Base-by-base conservation (phyloP, 2,888 invertebrate genomes). In the Xestia ashworthii region DNA sequence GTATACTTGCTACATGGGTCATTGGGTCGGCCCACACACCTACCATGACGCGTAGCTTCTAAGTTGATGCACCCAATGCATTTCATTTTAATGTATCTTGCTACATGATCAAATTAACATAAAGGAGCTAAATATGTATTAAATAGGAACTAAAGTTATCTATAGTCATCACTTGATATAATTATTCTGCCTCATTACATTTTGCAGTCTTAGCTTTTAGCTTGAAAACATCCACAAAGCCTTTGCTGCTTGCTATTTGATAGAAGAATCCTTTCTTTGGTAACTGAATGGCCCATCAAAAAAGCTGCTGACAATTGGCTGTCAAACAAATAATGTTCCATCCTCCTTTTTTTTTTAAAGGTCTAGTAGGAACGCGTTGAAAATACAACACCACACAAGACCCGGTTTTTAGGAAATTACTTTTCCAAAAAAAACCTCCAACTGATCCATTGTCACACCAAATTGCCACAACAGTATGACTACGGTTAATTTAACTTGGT, bases 21-120 rank as follows among this genome's bases (percentile, higher is more conserved):
- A 74, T 72, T 58, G 48, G 69, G 71, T 78, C 60, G 32, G 32
- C 62, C 62, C 66, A 78, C 74, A 76, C 68, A 73, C 74, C 12
- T 64, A 32, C 53, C 25, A 60, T 69, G 48, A 76, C 58, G 66
- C 32, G 55, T 64, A 62, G 55, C 25, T 71, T 67, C 48, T 60
- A 65, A 69, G 62, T 71, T 70, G 70, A 78, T 76, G 46, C 84
- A 73, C 68, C 80, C 68, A 82, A 80, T 78, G 58, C 72, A 74
- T 82, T 55, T 71, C 50, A 78, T 80, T 80, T 68, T 22, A 44
- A 65, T 68, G 32, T 38, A 44, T 53, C 38, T 62, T 46, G 53
- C 32, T 53, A 48, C 58, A 66, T 53, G 5, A n/a, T 62, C 25
- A 53, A 67, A 32, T 22, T 11, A 22, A 62, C 25, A 62, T 4